Percentiles rank a stretch among this genome's conserved stretches.
Evolutionary conservation across 2,888 invertebrate species (phyloP).

Genomic region (Ormyrus rosae): DNA sequence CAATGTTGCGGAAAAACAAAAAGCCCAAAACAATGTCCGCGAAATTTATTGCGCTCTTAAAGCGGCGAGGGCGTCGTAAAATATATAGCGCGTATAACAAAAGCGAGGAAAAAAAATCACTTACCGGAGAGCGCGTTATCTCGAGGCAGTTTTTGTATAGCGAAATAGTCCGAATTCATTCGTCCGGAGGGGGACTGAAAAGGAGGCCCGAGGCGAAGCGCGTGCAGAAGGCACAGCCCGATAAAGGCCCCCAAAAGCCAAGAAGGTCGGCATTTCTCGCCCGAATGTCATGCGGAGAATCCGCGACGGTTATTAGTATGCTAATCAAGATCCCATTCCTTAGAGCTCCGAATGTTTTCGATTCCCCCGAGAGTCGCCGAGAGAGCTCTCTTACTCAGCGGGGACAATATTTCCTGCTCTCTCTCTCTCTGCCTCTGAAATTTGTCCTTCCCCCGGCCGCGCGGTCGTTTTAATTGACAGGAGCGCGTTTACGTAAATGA

Average conservation of each 20-base stretch:
- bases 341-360: conserved; percentile 39
- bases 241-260: conserved; percentile 7
- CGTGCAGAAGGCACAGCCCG: conserved; percentile 45
- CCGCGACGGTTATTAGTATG: conserved; percentile 73
- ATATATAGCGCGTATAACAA: background rate
- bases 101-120: conserved; percentile 24
- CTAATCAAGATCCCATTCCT: conserved; percentile 68
- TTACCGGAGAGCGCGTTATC: conserved; percentile 23
- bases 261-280: conserved; percentile 55
- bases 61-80: conserved; percentile 13
- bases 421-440: background rate
- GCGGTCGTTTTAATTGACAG: conserved; percentile 18
- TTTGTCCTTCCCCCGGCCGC: background rate
- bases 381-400: conserved; percentile 8
- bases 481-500: no score
- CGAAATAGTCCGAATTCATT: conserved; percentile 42
- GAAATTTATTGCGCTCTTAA: conserved; percentile 33
- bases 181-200: background rate
- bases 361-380: conserved; percentile 6
- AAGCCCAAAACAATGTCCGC: conserved; percentile 20
- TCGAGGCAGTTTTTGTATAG: conserved; percentile 30
- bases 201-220: background rate
- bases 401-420: conserved; percentile 12
- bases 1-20: conserved; percentile 17
- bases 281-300: conserved; percentile 68